Percentiles rank a stretch among this genome's conserved stretches.
These are phyloP conservation scores for Drosophila seguyi DNA, from an alignment of 1,140 invertebrate species.

Conservation along the genomic window DNA sequence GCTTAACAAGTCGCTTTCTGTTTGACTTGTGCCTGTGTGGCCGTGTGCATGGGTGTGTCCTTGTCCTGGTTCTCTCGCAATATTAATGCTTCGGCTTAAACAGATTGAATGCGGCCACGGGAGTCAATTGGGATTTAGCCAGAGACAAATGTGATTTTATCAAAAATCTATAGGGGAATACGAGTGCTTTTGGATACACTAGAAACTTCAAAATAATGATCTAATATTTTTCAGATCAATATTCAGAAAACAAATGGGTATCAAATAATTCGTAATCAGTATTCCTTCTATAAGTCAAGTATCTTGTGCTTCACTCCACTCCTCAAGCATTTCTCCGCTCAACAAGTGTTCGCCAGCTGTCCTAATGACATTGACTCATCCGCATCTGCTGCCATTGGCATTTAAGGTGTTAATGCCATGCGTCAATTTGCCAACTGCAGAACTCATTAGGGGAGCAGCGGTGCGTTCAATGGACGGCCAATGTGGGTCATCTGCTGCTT, in stretches of 20 bases:
- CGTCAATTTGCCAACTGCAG: conserved; percentile 39
- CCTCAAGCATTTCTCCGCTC: neutral
- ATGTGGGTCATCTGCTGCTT: conserved; percentile 28
- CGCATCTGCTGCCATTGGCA: conserved; percentile 41
- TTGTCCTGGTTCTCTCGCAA: conserved; percentile 29
- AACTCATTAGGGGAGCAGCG: conserved; percentile 38
- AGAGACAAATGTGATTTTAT: conserved; percentile 36
- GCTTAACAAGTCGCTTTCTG: conserved; percentile 66
- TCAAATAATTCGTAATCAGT: neutral
- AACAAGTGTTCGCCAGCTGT: conserved; percentile 44
- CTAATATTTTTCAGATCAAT: neutral
- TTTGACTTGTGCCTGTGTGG: conserved; percentile 57
- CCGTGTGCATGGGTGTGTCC: conserved; percentile 32
- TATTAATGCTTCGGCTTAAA: conserved; percentile 43
- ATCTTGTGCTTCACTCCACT: neutral
- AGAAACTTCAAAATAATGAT: neutral
- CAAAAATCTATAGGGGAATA: neutral
- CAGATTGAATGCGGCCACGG: conserved; percentile 32
- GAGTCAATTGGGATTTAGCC: conserved; percentile 34
- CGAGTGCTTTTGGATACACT: neutral
- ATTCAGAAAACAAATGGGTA: neutral
- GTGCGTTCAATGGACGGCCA: conserved; percentile 19
- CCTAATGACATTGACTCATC: conserved; percentile 35
- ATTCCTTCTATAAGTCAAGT: neutral
- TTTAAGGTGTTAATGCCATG: conserved; percentile 68